phyloP scores from a whole-genome alignment of 2,113 vertebrate genomes.

The Pyrgilauda ruficollis region DNA sequence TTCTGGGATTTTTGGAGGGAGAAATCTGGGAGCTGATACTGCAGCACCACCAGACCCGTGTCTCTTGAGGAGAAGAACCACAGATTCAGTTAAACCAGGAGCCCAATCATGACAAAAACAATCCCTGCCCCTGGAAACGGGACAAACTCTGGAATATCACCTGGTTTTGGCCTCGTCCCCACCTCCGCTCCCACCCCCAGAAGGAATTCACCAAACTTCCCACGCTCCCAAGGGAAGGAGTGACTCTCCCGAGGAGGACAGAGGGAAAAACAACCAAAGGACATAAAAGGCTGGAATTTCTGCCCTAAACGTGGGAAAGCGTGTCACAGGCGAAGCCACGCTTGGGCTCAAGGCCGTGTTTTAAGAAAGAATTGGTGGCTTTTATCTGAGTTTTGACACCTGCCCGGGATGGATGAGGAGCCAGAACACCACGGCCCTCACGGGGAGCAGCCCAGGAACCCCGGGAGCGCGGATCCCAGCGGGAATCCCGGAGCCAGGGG shows the following conservation, averaged over 20 bases:
- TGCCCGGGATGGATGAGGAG: neutral
- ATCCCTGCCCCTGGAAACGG: neutral
- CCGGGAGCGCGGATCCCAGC: accelerated
- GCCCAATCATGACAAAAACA: neutral
- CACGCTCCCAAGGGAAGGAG: neutral
- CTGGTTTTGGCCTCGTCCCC: neutral
- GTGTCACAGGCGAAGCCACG: accelerated
- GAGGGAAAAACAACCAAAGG: neutral
- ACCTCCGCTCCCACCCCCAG: neutral
- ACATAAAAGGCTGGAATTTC: accelerated
- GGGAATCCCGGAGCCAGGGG: neutral
- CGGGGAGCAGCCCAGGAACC: accelerated
- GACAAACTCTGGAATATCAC: neutral
- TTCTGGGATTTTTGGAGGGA: neutral
- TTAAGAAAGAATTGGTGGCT: accelerated
- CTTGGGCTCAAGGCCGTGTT: neutral
- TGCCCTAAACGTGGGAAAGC: neutral
- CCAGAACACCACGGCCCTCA: accelerated
- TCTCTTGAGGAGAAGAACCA: neutral
- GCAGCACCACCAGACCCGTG: neutral
- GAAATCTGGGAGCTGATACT: neutral
- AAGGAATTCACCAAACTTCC: neutral
- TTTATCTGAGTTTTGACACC: neutral
- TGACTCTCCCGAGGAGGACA: neutral
- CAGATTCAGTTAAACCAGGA: neutral